Percentiles rank a stretch among this genome's conserved stretches.
Evolutionary conservation across 37 sponge, comb jelly and placozoan species (phyloP).

Genomic region (Haliclona indistincta): DNA sequence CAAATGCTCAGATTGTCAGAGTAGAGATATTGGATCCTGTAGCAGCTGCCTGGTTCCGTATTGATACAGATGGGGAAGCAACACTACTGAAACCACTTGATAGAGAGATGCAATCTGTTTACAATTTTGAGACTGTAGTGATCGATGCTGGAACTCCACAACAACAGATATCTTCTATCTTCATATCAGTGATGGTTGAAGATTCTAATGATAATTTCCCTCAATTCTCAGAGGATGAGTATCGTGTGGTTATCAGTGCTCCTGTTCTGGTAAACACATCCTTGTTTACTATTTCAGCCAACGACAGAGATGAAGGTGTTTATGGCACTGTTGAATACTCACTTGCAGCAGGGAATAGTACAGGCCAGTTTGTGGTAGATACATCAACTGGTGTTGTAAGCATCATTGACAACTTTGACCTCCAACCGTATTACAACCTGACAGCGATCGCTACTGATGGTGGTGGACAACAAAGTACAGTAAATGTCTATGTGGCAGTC

Average conservation of each 20-base stretch:
- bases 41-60: slow-evolving; percentile 27
- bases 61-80: slow-evolving; percentile 29
- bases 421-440: slow-evolving; percentile 28
- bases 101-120: slow-evolving; percentile 18
- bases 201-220: slow-evolving; percentile 71
- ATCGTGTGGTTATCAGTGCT: slow-evolving; percentile 33
- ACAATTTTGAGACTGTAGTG: slow-evolving; percentile 22
- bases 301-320: slow-evolving; percentile 39
- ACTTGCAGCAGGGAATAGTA: slow-evolving; percentile 27
- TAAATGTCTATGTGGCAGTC: slow-evolving; percentile 22
- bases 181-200: slow-evolving; percentile 21
- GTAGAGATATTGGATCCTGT: slow-evolving; percentile 26
- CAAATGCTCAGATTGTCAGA: slow-evolving; percentile 23
- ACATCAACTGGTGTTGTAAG: slow-evolving; percentile 52
- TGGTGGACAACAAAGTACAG: slow-evolving; percentile 17
- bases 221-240: slow-evolving; percentile 16
- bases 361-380: slow-evolving; percentile 27
- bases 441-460: slow-evolving; percentile 59
- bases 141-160: slow-evolving; percentile 46
- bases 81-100: slow-evolving; percentile 28
- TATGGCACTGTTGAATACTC: slow-evolving; percentile 38
- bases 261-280: slow-evolving; percentile 21
- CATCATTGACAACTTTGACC: slow-evolving; percentile 37
- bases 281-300: slow-evolving; percentile 33
- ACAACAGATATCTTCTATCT: slow-evolving; percentile 12